Base-by-base conservation (phyloP, 2,797 vertebrate species). In the Sebastes itinus region DNA sequence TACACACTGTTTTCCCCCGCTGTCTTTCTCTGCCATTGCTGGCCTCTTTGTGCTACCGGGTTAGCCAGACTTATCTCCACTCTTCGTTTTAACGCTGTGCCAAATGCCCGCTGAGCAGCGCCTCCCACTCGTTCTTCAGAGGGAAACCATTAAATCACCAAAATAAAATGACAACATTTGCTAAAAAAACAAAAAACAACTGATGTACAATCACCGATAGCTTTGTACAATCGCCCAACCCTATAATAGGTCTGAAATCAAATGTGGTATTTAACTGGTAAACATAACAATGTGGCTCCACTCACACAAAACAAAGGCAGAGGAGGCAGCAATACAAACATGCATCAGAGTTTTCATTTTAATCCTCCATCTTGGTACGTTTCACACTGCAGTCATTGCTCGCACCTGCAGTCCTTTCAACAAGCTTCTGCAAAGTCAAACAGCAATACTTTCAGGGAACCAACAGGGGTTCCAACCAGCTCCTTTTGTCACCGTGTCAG, bases 401-500 rank as follows among this genome's bases (percentile, higher is more conserved):
- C 69, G 61, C 69, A 86, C 81, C 73, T 88, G 78, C 23, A 30
- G 49, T 46, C 33, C 77, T 76, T 80, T 83, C 32, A 85, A 78
- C 75, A 72, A 46, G 69, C 55, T 25, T 72, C 68, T 42, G 68
- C 60, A 13, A 75, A 66, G 71, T 28, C 30, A 56, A 63, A 83
- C 82, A 81, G 18, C 69, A 81, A 75, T 58, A 3, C 66, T 77
- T 87, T 78, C 65, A 56, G 62, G 25, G 69, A 87, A 86, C 58
- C 77, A 84, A 69, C 65, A 32, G 56, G 78, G 77, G 69, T 63
- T 84, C 78, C 62, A 25, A 86, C 32, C 72, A 64, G 22, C 79
- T 72, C 87, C 65, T 86, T 85, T 75, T 85, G 86, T 77, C 83
- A 83, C 63, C 38, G 38, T 88, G 87, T 92, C 89, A 88, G 75